Percentiles rank a stretch among this genome's conserved stretches.
phyloP scores from a whole-genome alignment of 2,888 invertebrate genomes.

The Nomada ruficornis region DNA sequence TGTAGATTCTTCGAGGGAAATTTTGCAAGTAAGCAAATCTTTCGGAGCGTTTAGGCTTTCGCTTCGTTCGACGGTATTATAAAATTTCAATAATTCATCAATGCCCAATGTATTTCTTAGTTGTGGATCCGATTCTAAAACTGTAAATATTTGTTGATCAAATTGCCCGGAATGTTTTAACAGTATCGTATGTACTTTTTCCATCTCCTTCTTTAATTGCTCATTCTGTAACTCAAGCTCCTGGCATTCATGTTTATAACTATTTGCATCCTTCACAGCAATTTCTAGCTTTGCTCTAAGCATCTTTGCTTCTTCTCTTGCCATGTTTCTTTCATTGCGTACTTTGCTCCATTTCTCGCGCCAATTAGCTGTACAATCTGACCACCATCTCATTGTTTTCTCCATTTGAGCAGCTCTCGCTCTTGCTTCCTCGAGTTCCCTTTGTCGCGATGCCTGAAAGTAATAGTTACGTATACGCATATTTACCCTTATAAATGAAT shows the following conservation, averaged over 20 bases:
- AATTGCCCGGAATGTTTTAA: slow-evolving; percentile 90
- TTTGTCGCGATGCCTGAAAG: slow-evolving; percentile 86
- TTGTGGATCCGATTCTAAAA: slow-evolving; percentile 80
- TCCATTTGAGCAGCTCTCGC: slow-evolving; percentile 99
- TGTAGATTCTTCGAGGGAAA: slow-evolving; percentile 69
- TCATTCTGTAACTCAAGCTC: slow-evolving; percentile 91
- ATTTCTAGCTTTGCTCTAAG: slow-evolving; percentile 92
- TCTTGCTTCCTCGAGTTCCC: slow-evolving; percentile 97
- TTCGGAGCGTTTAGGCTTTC: slow-evolving; percentile 65
- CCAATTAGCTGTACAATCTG: slow-evolving; percentile 98
- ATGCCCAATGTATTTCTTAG: slow-evolving; percentile 77
- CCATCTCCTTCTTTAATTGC: slow-evolving; percentile 92
- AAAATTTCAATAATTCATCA: slow-evolving; percentile 78
- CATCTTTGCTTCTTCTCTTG: slow-evolving; percentile 95
- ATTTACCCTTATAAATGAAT: neutral
- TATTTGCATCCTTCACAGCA: slow-evolving; percentile 90
- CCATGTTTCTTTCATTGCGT: slow-evolving; percentile 96
- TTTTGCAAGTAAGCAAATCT: slow-evolving; percentile 64
- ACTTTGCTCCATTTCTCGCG: slow-evolving; percentile 98
- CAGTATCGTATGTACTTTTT: slow-evolving; percentile 89
- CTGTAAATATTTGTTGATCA: slow-evolving; percentile 85
- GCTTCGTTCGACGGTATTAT: slow-evolving; percentile 75
- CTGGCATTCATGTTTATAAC: slow-evolving; percentile 91
- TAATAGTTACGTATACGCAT: neutral
- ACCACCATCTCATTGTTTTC: slow-evolving; percentile 99